These are phyloP conservation scores for Tachystola acroxantha DNA, from an alignment of 2,888 invertebrate species.

Conservation along the genomic window DNA sequence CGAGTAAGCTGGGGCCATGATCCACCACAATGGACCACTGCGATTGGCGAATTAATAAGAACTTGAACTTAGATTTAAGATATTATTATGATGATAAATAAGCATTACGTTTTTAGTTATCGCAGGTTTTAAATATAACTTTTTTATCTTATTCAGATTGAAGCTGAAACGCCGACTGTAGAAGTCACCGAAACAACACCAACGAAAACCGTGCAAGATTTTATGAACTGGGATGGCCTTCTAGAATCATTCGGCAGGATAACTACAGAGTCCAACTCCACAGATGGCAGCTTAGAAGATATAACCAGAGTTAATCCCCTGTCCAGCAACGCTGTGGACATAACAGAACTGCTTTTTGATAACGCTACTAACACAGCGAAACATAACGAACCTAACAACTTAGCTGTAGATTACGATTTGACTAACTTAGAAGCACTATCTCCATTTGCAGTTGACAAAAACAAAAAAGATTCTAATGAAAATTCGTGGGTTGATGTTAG, in stretches of 20 bases:
- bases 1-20: too few relatives aligned
- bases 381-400: conserved; percentile 32
- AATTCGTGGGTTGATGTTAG: conserved; percentile 46
- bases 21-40: too few relatives aligned
- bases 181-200: conserved; percentile 28
- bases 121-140: too few relatives aligned
- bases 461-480: conserved; percentile 33
- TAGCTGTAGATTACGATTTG: conserved; percentile 55
- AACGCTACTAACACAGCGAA: conserved; percentile 42
- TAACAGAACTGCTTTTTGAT: conserved; percentile 62
- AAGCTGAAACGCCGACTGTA: conserved; percentile 32
- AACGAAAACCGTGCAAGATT: conserved; percentile 32
- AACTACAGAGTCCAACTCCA: conserved; percentile 65
- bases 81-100: too few relatives aligned
- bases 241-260: conserved; percentile 67
- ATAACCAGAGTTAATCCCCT: conserved; percentile 41
- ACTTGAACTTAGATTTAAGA: too few relatives aligned
- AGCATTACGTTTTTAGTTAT: too few relatives aligned
- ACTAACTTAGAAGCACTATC: conserved; percentile 45
- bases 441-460: conserved; percentile 42
- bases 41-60: too few relatives aligned
- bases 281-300: conserved; percentile 58
- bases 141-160: conserved; percentile 30
- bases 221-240: conserved; percentile 67
- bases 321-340: conserved; percentile 44